Percentiles rank a stretch among this genome's conserved stretches.
These are phyloP conservation scores for Mus caroli DNA, from an alignment of 2,797 vertebrate species.

Conservation along the genomic window DNA sequence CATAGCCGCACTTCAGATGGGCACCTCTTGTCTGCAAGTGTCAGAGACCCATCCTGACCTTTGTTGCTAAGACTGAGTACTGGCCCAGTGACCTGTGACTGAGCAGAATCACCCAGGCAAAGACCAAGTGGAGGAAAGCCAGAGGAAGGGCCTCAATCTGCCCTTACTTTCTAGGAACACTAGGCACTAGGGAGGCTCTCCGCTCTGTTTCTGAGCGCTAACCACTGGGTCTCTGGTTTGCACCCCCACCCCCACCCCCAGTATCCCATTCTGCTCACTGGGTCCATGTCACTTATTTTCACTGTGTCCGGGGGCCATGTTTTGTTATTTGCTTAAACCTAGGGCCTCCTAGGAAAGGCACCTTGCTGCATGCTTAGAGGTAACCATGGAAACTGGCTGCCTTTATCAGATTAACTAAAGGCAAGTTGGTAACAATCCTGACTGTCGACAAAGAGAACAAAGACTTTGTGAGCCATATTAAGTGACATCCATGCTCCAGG, in stretches of 20 bases:
- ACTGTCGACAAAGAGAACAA: conserved; percentile 65
- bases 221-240: neutral
- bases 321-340: conserved; percentile 57
- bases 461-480: conserved; percentile 40
- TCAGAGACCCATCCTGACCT: neutral
- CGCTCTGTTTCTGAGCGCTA: neutral
- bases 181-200: accelerated
- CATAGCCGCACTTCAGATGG: neutral
- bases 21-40: neutral
- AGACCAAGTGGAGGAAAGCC: neutral
- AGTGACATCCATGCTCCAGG: conserved; percentile 20
- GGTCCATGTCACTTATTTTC: conserved; percentile 31
- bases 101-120: neutral
- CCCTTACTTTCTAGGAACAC: neutral
- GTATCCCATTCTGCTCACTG: neutral
- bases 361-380: conserved; percentile 57
- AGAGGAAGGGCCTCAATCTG: neutral
- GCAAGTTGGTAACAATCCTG: conserved; percentile 53
- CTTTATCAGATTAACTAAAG: conserved; percentile 59
- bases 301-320: neutral
- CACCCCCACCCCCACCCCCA: neutral
- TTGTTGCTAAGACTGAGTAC: neutral
- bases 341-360: conserved; percentile 48
- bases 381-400: conserved; percentile 81
- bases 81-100: neutral